These are phyloP conservation scores for Dufourea novaeangliae DNA, from an alignment of 1,140 invertebrate species.

Conservation along the genomic window DNA sequence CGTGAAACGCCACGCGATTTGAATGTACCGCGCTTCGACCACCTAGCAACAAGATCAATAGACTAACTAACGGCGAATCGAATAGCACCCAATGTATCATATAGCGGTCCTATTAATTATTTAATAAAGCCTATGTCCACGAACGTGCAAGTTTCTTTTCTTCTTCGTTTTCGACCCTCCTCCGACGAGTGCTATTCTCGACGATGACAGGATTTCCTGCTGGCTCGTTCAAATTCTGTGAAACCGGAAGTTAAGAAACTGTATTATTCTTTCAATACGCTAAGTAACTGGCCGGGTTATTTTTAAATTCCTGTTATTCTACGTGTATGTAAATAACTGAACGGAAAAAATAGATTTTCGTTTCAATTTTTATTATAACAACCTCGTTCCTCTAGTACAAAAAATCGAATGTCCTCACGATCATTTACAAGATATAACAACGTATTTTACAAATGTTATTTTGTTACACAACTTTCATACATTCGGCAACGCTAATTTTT, in stretches of 20 bases:
- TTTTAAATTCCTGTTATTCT: too few relatives aligned
- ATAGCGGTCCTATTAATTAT: conserved; percentile 24
- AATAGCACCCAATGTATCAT: neutral
- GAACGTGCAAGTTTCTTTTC: neutral
- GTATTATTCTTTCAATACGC: neutral
- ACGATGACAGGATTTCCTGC: neutral
- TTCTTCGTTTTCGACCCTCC: neutral
- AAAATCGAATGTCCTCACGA: conserved; percentile 41
- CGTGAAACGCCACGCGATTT: conserved; percentile 2
- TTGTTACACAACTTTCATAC: conserved; percentile 7
- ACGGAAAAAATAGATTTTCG: neutral
- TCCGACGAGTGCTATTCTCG: neutral
- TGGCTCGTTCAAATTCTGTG: neutral
- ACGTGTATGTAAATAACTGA: too few relatives aligned
- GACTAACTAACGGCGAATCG: conserved; percentile 22
- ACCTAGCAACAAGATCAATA: conserved; percentile 73
- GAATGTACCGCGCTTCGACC: conserved; percentile 54
- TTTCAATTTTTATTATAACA: conserved; percentile 58
- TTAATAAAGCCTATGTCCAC: conserved; percentile 7
- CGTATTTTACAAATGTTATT: conserved; percentile 36
- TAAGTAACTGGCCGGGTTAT: too few relatives aligned
- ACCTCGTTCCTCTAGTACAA: conserved; percentile 52
- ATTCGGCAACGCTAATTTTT: conserved; percentile 20
- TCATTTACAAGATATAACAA: conserved; percentile 53
- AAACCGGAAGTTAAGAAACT: neutral